These are phyloP conservation scores for Paraescarpia echinospica DNA, from an alignment of 1,140 invertebrate species.

Conservation along the genomic window DNA sequence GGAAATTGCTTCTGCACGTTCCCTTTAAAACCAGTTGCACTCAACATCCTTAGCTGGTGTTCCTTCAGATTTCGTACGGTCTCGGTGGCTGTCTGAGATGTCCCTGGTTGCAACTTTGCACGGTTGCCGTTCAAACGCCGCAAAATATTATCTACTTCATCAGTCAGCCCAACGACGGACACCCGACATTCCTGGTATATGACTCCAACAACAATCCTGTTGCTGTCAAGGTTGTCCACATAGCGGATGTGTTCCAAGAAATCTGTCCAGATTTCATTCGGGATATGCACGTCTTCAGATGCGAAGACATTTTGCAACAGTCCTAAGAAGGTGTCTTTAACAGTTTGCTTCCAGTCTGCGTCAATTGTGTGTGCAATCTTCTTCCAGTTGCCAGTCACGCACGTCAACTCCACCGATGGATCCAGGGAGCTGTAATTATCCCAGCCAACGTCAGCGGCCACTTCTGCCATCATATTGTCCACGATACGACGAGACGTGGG, in stretches of 20 bases:
- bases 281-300: background rate
- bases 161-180: background rate
- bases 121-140: background rate
- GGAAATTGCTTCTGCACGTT: background rate
- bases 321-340: background rate
- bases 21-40: background rate
- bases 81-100: background rate
- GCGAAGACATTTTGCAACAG: background rate
- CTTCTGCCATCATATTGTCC: background rate
- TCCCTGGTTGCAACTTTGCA: background rate
- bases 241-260: background rate
- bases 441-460: background rate
- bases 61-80: background rate
- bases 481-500: background rate
- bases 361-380: background rate
- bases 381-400: background rate
- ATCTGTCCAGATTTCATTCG: background rate
- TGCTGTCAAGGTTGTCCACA: background rate
- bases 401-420: background rate
- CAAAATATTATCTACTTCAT: background rate
- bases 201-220: background rate
- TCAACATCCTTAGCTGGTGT: background rate
- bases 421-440: background rate
- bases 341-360: background rate
- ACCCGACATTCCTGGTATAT: background rate